Percentiles rank a stretch among this genome's conserved stretches.
Conservation (phyloP, 2,113 vertebrate genomes). For the Gallinago media region DNA sequence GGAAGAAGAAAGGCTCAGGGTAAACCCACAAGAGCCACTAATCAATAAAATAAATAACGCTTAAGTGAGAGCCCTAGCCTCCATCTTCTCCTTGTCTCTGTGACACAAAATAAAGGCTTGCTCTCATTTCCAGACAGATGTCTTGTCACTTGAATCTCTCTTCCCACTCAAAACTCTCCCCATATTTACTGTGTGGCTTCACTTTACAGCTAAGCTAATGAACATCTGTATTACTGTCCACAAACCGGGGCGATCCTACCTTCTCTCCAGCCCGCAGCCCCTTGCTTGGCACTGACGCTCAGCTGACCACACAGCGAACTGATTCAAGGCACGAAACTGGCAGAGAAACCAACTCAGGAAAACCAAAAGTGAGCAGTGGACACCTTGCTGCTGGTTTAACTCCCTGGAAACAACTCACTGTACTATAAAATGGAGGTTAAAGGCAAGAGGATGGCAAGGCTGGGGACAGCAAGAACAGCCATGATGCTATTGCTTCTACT, state of each 20-base stretch:
- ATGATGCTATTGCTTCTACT: neutral
- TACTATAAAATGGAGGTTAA: neutral
- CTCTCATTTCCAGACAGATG: neutral
- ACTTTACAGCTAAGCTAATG: neutral
- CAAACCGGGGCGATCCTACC: accelerated
- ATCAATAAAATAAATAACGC: neutral
- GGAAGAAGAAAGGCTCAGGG: neutral
- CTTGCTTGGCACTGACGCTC: accelerated
- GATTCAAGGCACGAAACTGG: neutral
- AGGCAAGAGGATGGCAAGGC: neutral
- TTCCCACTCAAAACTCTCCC: neutral
- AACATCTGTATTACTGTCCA: neutral
- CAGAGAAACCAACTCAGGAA: neutral
- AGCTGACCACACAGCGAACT: neutral
- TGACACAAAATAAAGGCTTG: neutral
- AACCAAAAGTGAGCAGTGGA: neutral
- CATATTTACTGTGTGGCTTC: accelerated
- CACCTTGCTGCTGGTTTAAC: neutral
- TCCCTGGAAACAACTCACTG: neutral
- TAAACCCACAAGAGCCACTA: neutral
- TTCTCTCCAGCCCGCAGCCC: neutral
- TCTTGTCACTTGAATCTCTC: neutral
- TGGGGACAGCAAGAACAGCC: neutral
- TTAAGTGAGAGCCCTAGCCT: neutral
- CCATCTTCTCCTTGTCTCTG: accelerated